These are phyloP conservation scores for Pollachius pollachius DNA, from an alignment of 2,113 vertebrate genomes.

Conservation along the genomic window DNA sequence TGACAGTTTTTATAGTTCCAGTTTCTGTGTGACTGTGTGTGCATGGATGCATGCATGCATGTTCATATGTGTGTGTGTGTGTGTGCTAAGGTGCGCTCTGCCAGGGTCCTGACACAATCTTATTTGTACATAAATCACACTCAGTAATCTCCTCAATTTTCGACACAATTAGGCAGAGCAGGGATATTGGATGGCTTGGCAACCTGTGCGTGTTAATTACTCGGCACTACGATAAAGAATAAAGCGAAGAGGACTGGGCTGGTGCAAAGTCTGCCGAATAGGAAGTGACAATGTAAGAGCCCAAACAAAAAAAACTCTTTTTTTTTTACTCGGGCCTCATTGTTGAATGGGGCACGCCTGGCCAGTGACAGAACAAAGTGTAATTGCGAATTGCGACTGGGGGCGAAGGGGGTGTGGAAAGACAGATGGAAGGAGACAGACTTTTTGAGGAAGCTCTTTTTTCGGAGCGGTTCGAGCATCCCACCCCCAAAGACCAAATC, in stretches of 20 bases:
- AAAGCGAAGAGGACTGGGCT: constrained; percentile 31
- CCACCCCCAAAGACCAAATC: too few species aligned
- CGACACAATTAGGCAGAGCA: constrained; percentile 68
- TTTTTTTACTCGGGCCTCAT: too few species aligned
- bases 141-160: constrained; percentile 69
- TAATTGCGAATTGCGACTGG: too few species aligned
- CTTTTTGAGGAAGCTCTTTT: too few species aligned
- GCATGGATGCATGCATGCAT: background rate
- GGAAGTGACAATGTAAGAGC: constrained; percentile 42
- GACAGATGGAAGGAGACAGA: too few species aligned
- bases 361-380: too few species aligned
- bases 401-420: too few species aligned
- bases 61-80: background rate
- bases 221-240: constrained; percentile 48
- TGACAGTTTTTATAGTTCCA: background rate
- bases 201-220: constrained; percentile 65
- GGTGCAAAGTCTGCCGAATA: constrained; percentile 43
- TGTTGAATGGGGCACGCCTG: too few species aligned
- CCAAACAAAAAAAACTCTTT: constrained; percentile 6
- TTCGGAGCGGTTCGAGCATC: too few species aligned
- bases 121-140: constrained; percentile 61
- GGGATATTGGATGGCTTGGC: constrained; percentile 64
- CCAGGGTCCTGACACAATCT: constrained; percentile 56
- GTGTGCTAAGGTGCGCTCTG: constrained; percentile 21
- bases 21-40: constrained; percentile 11